A percentile compares a stretch with the other conserved stretches of the same genome.
Evolutionary conservation across 2,113 vertebrate species (phyloP).

Genomic region (Cranoglanis bouderius): DNA sequence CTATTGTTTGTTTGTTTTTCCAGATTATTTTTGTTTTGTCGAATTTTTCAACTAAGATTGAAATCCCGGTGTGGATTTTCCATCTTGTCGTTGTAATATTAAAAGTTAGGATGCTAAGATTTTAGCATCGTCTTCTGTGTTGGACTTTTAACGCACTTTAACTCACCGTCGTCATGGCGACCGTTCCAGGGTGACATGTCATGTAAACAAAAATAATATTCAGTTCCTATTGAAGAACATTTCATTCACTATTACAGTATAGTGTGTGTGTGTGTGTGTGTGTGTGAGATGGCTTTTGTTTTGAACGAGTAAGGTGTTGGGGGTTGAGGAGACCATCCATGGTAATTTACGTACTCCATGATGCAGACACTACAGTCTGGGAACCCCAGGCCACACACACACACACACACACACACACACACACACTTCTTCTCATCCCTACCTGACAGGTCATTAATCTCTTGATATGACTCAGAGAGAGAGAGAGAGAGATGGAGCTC

Average conservation of each 20-base stretch:
- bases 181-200: not conserved
- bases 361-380: constrained; percentile 55
- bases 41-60: not conserved
- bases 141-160: not conserved
- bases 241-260: not conserved
- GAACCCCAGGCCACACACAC: constrained; percentile 68
- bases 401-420: constrained; percentile 47
- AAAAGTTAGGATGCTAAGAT: too few relatives aligned
- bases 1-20: too few relatives aligned
- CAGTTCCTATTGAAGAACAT: not conserved
- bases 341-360: constrained; percentile 75
- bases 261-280: constrained; percentile 1
- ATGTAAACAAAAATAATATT: not conserved
- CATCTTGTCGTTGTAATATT: not conserved
- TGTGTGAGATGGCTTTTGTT: constrained; percentile 57
- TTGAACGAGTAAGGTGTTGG: constrained; percentile 58
- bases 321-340: constrained; percentile 66
- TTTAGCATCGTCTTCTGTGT: too few relatives aligned
- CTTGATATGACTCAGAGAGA: constrained; percentile 39
- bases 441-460: constrained; percentile 55
- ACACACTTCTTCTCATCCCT: constrained; percentile 49
- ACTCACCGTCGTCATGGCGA: not conserved
- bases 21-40: not conserved
- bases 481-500: constrained; percentile 32
- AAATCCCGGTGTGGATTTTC: not conserved